Evolutionary conservation across 2,888 invertebrate genomes (phyloP), one percentile per base, ranked within the genome.

Genomic region (Erebia ligea): DNA sequence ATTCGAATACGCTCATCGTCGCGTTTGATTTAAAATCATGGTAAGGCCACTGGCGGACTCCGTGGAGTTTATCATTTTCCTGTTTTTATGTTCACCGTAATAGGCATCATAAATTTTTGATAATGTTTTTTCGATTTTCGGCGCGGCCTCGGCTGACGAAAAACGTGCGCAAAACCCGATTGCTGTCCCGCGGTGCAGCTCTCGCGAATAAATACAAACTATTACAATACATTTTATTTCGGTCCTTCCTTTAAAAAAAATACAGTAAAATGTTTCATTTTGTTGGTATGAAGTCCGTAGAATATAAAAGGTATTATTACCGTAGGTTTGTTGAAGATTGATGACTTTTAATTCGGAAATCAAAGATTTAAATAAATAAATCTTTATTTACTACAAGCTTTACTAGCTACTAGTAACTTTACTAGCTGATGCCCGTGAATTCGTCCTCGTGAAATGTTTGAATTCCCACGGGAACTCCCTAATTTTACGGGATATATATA

Each of bases 61-160:
- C 78, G 78, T 75, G 75, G 81, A 81, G 84, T 86, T 87, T 85
- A 87, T 88, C 84, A 82, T 87, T 89, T 91, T 86, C 81, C 84
- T 80, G 83, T 86, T 91, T 91, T 88, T 86, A 81, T 81, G 79
- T 79, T 76, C 81, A 73, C 86, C 86, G 83, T 91, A 91, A 91
- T 90, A 88, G 89, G 86, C 80, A 83, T 87, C 89, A 90, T 91
- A 92, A 87, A 92, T 90, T 88, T 87, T 87, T 88, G 87, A 90
- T 90, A 87, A 82, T 81, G 83, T 86, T 86, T 86, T 86, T 84
- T 82, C 82, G 86, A 84, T 85, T 85, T 67, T 70, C 61, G 72
- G 65, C 42, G 68, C 71, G 68, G 68, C 59, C 59, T 66, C 66
- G 56, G 56, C 68, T 69, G 73, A 69, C 68, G 61, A 71, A 73